phyloP scores from a whole-genome alignment of 2,888 invertebrate genomes.

The Ophonus ardosiacus region DNA sequence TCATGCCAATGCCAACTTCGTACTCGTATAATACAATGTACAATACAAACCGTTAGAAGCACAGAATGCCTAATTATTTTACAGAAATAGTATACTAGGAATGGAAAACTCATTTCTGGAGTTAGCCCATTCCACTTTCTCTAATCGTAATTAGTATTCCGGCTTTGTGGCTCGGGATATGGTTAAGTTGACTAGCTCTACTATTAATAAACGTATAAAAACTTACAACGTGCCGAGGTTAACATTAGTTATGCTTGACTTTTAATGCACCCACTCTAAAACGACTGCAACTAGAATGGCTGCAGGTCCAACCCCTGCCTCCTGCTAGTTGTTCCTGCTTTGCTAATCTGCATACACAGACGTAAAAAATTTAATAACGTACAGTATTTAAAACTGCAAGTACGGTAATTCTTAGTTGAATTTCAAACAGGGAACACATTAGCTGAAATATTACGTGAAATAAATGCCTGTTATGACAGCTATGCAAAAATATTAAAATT shows the following conservation, averaged over 20 bases:
- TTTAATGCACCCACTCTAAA: background rate
- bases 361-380: background rate
- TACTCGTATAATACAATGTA: background rate
- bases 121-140: background rate
- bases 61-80: slow-evolving; percentile 20
- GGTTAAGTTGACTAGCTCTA: background rate
- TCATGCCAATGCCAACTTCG: background rate
- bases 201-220: background rate
- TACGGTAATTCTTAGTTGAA: background rate
- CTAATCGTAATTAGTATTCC: background rate
- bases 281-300: background rate
- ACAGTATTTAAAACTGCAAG: background rate
- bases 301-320: background rate
- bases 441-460: background rate
- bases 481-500: too few species aligned
- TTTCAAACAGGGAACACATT: background rate
- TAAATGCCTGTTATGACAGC: too few species aligned
- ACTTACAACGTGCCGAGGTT: background rate
- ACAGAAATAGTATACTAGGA: slow-evolving; percentile 1
- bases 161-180: background rate
- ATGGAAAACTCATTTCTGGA: background rate
- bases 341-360: too few species aligned
- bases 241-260: background rate
- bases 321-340: too few species aligned
- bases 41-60: slow-evolving; percentile 23